A percentile compares a stretch with the other conserved stretches of the same genome.
phyloP scores from a whole-genome alignment of 2,113 vertebrate species.

The Myxocyprinus asiaticus region DNA sequence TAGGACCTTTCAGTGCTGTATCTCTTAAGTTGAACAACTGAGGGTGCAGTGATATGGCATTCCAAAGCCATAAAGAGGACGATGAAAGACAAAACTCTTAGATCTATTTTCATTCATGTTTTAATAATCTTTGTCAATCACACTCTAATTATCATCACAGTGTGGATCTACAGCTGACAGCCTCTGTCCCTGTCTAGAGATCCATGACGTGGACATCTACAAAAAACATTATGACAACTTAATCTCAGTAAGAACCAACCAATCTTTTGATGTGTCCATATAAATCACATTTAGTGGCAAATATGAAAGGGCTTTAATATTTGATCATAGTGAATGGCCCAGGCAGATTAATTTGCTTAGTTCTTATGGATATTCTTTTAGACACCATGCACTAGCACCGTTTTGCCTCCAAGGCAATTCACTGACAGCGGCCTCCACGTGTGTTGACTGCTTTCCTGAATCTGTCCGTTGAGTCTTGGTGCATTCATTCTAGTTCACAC shows the following conservation, averaged over 20 bases:
- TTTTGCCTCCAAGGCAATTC: slow-evolving; percentile 42
- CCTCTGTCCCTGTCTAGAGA: slow-evolving; percentile 18
- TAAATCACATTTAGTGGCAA: slow-evolving; percentile 53
- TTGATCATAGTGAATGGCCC: slow-evolving; percentile 46
- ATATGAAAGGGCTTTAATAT: slow-evolving; percentile 56
- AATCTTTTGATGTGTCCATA: slow-evolving; percentile 48
- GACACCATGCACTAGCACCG: slow-evolving; percentile 36
- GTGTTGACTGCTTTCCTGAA: slow-evolving; percentile 47
- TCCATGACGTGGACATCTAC: slow-evolving; percentile 35
- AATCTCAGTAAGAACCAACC: slow-evolving; percentile 37
- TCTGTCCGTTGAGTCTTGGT: slow-evolving; percentile 45
- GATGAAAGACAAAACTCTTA: background rate
- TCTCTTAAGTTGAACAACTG: background rate
- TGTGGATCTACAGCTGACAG: slow-evolving; percentile 35
- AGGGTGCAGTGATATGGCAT: background rate
- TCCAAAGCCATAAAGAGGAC: slow-evolving; percentile 16
- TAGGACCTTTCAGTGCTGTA: background rate
- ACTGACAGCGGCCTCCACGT: slow-evolving; percentile 41
- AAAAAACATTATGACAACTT: slow-evolving; percentile 36
- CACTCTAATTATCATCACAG: slow-evolving; percentile 38
- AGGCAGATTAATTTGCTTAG: slow-evolving; percentile 55
- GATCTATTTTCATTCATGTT: slow-evolving; percentile 46
- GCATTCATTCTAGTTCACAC: slow-evolving; percentile 45
- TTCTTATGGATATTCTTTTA: slow-evolving; percentile 56
- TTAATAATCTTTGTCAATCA: slow-evolving; percentile 42